phyloP scores from a whole-genome alignment of 1,140 invertebrate species.

The Macrostomum lignano region DNA sequence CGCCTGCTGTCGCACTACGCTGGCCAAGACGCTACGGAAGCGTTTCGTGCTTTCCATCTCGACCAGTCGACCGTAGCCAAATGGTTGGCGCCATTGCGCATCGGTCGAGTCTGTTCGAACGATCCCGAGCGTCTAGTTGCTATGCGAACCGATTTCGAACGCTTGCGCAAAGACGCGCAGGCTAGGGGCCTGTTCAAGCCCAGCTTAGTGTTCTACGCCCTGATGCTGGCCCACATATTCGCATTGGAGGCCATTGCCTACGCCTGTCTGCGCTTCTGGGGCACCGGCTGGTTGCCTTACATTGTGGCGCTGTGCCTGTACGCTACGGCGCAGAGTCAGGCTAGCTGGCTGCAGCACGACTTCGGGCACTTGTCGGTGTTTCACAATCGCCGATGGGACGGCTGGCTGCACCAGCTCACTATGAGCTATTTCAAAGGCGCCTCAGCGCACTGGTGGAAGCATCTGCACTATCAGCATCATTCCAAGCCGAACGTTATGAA shows the following conservation, averaged over 20 bases:
- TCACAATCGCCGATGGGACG: slow-evolving; percentile 14
- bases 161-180: slow-evolving; percentile 13
- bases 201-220: slow-evolving; percentile 15
- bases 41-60: slow-evolving; percentile 1
- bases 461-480: slow-evolving; percentile 26
- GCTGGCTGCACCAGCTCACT: slow-evolving; percentile 16
- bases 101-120: background rate
- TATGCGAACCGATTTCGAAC: slow-evolving; percentile 12
- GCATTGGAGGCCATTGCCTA: slow-evolving; percentile 15
- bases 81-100: background rate
- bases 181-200: slow-evolving; percentile 14
- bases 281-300: slow-evolving; percentile 16
- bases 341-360: slow-evolving; percentile 26
- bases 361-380: slow-evolving; percentile 26
- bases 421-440: slow-evolving; percentile 11
- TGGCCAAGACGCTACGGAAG: slow-evolving; percentile 20
- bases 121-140: background rate
- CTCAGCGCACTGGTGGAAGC: slow-evolving; percentile 27
- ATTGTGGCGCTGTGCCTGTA: slow-evolving; percentile 13
- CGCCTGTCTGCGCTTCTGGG: slow-evolving; percentile 15
- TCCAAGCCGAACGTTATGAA: slow-evolving; percentile 21
- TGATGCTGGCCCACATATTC: slow-evolving; percentile 15
- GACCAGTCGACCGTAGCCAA: background rate
- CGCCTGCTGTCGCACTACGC: slow-evolving; percentile 19
- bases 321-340: slow-evolving; percentile 18